A percentile compares a stretch with the other conserved stretches of the same genome.
Conservation (phyloP, 2,888 invertebrate species). For the Thymelicus acteon region DNA sequence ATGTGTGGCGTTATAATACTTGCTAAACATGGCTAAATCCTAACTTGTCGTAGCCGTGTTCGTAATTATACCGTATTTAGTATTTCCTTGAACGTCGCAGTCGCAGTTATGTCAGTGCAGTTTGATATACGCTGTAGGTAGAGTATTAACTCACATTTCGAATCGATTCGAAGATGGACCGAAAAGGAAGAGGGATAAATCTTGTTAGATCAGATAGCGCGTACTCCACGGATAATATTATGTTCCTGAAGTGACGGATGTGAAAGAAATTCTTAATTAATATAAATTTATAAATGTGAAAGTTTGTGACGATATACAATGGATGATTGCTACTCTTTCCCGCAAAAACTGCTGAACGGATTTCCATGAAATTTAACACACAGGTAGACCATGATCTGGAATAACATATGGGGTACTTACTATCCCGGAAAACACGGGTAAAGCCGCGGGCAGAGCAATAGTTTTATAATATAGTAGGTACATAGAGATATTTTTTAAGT, state of each 20-base stretch:
- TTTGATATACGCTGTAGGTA: conserved; percentile 9
- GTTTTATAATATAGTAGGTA: no score
- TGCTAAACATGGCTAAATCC: not conserved
- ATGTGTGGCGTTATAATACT: no score
- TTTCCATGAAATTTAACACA: no score
- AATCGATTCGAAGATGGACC: conserved; percentile 48
- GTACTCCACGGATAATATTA: conserved; percentile 43
- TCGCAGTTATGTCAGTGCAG: not conserved
- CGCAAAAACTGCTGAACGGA: no score
- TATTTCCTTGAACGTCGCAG: conserved; percentile 7
- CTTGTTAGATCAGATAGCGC: conserved; percentile 57
- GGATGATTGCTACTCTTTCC: no score
- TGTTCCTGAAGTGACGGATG: conserved; percentile 23
- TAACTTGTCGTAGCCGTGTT: not conserved
- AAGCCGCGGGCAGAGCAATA: no score
- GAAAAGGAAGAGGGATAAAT: conserved; percentile 55
- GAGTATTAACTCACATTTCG: conserved; percentile 44
- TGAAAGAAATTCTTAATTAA: not conserved
- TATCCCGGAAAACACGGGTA: no score
- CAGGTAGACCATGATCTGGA: no score
- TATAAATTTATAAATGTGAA: no score
- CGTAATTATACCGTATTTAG: not conserved
- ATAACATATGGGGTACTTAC: no score
- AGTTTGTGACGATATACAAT: no score
- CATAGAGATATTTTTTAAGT: no score